Evolutionary conservation across 1,140 invertebrate species (phyloP).

Genomic region (Halyomorpha halys): DNA sequence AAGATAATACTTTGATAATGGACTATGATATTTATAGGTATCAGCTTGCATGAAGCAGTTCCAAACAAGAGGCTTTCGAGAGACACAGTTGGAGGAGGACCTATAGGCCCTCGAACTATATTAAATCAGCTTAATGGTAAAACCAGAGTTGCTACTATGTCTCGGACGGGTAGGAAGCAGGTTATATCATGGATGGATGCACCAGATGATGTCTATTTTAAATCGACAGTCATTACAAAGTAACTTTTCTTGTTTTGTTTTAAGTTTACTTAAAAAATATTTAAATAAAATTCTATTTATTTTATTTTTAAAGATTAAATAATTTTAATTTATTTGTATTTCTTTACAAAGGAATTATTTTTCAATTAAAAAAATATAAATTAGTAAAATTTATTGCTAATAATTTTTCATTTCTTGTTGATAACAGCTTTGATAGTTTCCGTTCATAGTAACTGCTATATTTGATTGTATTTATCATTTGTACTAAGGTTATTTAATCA

Average conservation of each 20-base stretch:
- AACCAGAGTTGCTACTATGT: constrained; percentile 40
- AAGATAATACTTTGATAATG: constrained; percentile 41
- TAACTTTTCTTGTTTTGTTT: constrained; percentile 39
- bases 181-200: constrained; percentile 97
- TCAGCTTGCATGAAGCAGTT: constrained; percentile 25
- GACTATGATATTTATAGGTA: constrained; percentile 46
- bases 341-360: too few species aligned
- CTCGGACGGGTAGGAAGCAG: constrained; percentile 63
- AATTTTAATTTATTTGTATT: too few species aligned
- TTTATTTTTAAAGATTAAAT: too few species aligned
- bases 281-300: background rate
- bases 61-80: constrained; percentile 26
- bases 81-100: constrained; percentile 30
- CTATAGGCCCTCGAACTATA: constrained; percentile 34
- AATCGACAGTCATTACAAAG: constrained; percentile 81
- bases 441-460: too few species aligned
- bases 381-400: too few species aligned
- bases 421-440: too few species aligned
- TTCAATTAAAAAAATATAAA: too few species aligned
- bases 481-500: too few species aligned
- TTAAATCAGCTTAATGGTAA: constrained; percentile 40
- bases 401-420: too few species aligned
- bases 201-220: constrained; percentile 92
- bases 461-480: too few species aligned
- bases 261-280: constrained; percentile 12